Evolutionary conservation across 2,797 vertebrate species (phyloP), one percentile per base, ranked within the genome.

Genomic region (Paguma larvata): DNA sequence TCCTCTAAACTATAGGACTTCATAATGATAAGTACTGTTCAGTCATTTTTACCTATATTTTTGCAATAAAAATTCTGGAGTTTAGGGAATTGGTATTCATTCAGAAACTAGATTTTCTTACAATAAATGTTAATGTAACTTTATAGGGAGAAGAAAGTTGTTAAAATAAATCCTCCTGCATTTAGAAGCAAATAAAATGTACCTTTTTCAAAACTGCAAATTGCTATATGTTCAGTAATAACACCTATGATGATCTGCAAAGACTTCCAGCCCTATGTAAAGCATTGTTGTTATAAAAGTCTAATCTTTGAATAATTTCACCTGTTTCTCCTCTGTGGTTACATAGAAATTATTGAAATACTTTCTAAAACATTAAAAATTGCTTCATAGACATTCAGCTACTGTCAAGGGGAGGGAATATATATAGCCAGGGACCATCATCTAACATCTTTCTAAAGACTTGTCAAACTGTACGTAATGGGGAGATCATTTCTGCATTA

Each of bases 401-500:
- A 68, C 83, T 93, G 65, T 90, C 77, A 93, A 89, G 68, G 16
- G 44, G n/a, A 95, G 1, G 4, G 15, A 6, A 65, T 90, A 91
- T 68, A 70, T 95, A 53, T 72, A 75, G 44, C 30, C 51, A 92
- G 59, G 34, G 9, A 72, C 80, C 51, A 56, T 91, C 86, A 83
- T 86, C 83, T 87, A 91, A 93, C 67, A 72, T 75, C 65, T 85
- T 97, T 97, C 91, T 94, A 89, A 94, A 92, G 85, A 91, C 92
- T 91, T 97, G 93, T 97, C 96, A 97, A 93, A 96, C 86, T 98
- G 97, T 97, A 91, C 14, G 67, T 98, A 98, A 98, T 97, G 65
- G 97, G 98, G 98, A 99, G 98, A 98, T 98, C 96, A 97, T 98
- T 98, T 98, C 96, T 98, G 97, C 98, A 98, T 98, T 98, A 98